Percentiles rank a stretch among this genome's conserved stretches.
Evolutionary conservation across 2,113 vertebrate species (phyloP).

Genomic region (Turdus rufiventris): DNA sequence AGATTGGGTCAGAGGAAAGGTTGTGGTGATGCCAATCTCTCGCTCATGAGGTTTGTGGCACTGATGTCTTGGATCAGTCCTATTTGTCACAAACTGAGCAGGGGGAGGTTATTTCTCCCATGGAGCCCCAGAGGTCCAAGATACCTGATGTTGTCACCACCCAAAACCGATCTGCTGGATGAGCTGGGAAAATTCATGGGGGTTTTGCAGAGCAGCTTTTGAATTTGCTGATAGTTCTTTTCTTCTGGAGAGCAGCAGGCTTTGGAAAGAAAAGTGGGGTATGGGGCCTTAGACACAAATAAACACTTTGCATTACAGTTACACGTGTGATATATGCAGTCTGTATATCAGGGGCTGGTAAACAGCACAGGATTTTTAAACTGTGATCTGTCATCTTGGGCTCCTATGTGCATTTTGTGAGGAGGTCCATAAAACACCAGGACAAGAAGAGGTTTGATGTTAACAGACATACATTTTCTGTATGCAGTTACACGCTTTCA

Average conservation of each 20-base stretch:
- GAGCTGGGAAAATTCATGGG: neutral
- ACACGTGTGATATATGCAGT: fast-evolving
- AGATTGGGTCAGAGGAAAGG: neutral
- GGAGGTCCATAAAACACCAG: neutral
- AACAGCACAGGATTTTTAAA: neutral
- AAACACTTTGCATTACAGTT: neutral
- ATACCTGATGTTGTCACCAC: neutral
- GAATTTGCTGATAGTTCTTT: neutral
- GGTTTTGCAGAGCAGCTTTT: neutral
- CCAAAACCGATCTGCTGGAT: neutral
- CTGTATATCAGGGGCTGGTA: neutral
- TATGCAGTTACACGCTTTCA: neutral
- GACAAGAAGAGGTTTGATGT: neutral
- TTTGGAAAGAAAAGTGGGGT: neutral
- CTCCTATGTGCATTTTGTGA: neutral
- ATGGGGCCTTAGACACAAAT: neutral
- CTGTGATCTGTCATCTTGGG: neutral
- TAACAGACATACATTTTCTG: neutral
- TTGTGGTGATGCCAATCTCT: neutral
- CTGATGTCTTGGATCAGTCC: neutral
- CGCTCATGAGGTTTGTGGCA: neutral
- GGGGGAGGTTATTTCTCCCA: neutral
- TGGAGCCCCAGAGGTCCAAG: neutral
- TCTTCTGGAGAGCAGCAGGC: neutral
- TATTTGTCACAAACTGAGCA: neutral